A percentile compares a stretch with the other conserved stretches of the same genome.
phyloP scores from a whole-genome alignment of 2,797 vertebrate genomes.

The Nothura maculosa region DNA sequence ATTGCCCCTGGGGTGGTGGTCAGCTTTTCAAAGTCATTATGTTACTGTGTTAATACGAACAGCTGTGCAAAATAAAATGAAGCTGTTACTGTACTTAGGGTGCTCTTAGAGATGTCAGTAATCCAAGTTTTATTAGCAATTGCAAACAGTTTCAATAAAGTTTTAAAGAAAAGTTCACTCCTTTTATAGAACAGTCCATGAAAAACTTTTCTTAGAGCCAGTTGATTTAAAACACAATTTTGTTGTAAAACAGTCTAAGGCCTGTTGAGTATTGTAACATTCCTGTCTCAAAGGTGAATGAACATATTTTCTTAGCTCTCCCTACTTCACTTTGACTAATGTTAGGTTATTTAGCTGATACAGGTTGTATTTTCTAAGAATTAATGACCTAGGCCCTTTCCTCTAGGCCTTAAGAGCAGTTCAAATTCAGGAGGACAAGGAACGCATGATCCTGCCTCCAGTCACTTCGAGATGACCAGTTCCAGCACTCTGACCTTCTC shows the following conservation, averaged over 20 bases:
- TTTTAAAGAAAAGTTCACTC: slow-evolving; percentile 24
- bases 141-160: slow-evolving; percentile 31
- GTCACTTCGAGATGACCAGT: background rate
- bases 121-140: slow-evolving; percentile 48
- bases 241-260: background rate
- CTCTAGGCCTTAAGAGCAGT: background rate
- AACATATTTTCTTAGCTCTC: background rate
- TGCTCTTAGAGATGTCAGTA: background rate
- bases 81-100: background rate
- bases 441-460: background rate
- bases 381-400: background rate
- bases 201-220: background rate
- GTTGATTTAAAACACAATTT: background rate
- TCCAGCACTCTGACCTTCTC: background rate
- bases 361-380: background rate
- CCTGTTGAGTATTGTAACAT: background rate
- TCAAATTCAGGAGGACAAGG: background rate
- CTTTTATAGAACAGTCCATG: slow-evolving; percentile 10
- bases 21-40: background rate
- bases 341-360: background rate
- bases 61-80: background rate
- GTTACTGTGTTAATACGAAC: background rate
- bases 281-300: background rate
- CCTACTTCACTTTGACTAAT: background rate
- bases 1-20: background rate